Evolutionary conservation across 2,113 vertebrate genomes (phyloP), one percentile per base, ranked within the genome.

Genomic region (Eolophus roseicapilla): DNA sequence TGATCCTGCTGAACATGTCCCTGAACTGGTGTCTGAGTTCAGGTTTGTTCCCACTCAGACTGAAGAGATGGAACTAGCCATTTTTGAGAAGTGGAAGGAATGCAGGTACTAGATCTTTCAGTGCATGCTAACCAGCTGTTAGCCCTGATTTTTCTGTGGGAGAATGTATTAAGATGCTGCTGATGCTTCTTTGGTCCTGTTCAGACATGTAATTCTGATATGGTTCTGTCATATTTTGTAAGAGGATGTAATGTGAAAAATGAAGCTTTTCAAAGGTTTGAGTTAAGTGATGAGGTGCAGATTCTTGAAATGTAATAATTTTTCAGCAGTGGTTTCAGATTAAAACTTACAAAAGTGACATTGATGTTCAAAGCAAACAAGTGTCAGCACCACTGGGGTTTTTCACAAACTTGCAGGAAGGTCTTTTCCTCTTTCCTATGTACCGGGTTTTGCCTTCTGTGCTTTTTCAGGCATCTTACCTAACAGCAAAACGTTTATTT

Each of bases 11-110:
- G 99, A 99, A 62, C 99, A 99, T 4, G 97, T 96, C 59, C 97
- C 98, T 90, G 99, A 99, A 29, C 97, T 99, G 93, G 99, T 99
- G 78, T 99, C 99, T 28, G 99, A 99, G 96, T 99, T 99, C 97
- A 98, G 99, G 60, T 99, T 99, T 96, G 98, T 98, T 64, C 99
- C 99, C 8, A 97, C 98, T 53, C 99, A 99, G 98, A 99, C 98
- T 3, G 99, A 99, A 93, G 98, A 99, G 17, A 98, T 99, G 98
- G 99, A 99, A 95, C 91, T 99, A 11, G 98, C 99, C 17, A 97
- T 99, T 93, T 99, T 98, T 97, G 99, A 98, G 44, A 97, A 98
- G 53, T 99, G 99, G 99, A 99, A 99, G 82, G 99, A 99, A 86
- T 99, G 98, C 99, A 99, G 99, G 99, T 99, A 97, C 71, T 78